phyloP scores from a whole-genome alignment of 2,797 vertebrate species.

The Melanotaenia boesemani region DNA sequence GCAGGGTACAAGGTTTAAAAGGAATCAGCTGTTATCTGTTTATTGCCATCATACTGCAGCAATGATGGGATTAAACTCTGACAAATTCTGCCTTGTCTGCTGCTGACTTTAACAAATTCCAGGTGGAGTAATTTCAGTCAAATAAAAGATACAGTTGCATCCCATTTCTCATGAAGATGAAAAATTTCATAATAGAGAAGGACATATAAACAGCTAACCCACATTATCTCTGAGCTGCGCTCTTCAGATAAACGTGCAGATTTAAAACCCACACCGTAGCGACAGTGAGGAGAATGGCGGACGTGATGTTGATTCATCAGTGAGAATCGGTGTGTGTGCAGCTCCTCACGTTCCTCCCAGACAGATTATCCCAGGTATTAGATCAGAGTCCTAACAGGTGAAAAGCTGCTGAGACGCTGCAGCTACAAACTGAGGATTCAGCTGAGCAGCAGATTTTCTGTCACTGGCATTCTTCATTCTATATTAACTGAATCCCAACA shows the following conservation, averaged over 20 bases:
- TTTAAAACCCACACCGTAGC: background rate
- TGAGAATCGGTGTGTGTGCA: constrained; percentile 31
- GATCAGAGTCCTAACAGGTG: constrained; percentile 26
- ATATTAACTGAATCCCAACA: background rate
- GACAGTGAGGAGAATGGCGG: background rate
- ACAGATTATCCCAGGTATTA: constrained; percentile 66
- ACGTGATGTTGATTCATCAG: constrained; percentile 25
- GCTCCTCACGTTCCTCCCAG: constrained; percentile 61
- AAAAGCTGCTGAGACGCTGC: constrained; percentile 12
- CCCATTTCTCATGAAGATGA: too few relatives aligned
- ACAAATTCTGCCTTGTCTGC: too few relatives aligned
- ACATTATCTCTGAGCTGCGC: too few relatives aligned
- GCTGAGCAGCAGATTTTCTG: background rate
- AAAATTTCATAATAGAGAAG: too few relatives aligned
- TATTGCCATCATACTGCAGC: too few relatives aligned
- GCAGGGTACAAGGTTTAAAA: too few relatives aligned
- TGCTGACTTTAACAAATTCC: too few relatives aligned
- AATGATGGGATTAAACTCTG: too few relatives aligned
- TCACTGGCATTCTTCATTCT: background rate
- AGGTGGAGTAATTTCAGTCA: too few relatives aligned
- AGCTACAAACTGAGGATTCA: constrained; percentile 4
- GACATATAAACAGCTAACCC: too few relatives aligned
- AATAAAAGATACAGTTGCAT: too few relatives aligned
- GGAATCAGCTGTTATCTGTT: too few relatives aligned
- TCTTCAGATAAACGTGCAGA: background rate